Conservation (phyloP, 2,113 vertebrate genomes). For the Microtus montanus region DNA sequence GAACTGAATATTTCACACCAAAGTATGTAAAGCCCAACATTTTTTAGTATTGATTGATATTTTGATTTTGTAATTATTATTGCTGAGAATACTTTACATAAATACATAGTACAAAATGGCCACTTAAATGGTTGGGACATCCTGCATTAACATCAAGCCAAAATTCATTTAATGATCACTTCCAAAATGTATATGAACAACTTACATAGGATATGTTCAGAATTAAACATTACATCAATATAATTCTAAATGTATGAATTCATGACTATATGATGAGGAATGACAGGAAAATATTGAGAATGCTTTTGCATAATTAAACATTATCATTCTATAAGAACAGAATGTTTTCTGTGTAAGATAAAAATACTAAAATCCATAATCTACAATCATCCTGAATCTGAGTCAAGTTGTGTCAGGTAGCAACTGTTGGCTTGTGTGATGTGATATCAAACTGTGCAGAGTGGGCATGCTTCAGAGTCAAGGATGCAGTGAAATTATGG, state of each 20-base stretch:
- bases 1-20: too few relatives aligned
- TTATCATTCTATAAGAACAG: not conserved
- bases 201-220: not conserved
- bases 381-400: not conserved
- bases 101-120: not conserved
- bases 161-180: not conserved
- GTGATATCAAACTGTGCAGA: not conserved
- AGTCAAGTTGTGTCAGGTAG: too few relatives aligned
- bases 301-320: not conserved
- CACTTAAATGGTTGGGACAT: not conserved
- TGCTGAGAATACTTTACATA: not conserved
- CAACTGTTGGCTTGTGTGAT: not conserved
- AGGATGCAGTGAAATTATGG: too few relatives aligned
- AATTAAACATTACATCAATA: not conserved
- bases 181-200: not conserved
- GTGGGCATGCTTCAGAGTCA: too few relatives aligned
- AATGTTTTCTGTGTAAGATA: not conserved
- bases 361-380: not conserved
- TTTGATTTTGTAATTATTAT: not conserved
- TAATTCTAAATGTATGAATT: not conserved
- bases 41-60: not conserved
- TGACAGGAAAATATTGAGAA: not conserved
- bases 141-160: too few relatives aligned
- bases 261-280: not conserved
- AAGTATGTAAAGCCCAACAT: not conserved